Base-by-base conservation (phyloP, 2,113 vertebrate genomes). In the Chinchilla lanigera region DNA sequence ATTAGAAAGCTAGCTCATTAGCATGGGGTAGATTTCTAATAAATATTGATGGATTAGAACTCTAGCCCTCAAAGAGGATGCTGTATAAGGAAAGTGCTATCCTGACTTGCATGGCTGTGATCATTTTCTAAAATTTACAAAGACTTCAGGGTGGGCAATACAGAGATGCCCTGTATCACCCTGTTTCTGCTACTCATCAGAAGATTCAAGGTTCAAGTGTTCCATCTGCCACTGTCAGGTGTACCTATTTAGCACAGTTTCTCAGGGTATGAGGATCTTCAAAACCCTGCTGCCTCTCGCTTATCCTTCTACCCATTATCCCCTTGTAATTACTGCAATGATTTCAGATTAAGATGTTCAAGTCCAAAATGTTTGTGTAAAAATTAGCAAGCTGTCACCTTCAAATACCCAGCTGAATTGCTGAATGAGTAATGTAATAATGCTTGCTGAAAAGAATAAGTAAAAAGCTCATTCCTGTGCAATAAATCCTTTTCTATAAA, bases 281-380 rank as follows among this genome's bases (percentile, higher is more conserved):
- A 73, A 88, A 96, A 67, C 0, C 4, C 33, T 17, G n/a, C 58
- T 41, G 52, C 58, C 90, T 95, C 89, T 44, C 91, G 75, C 11
- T 12, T 30, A n/a, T n/a, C 93, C 33, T 85, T 63, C 92, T 50
- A 19, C 63, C 93, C 61, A 28, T 54, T 0, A 96, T 38, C 19
- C 38, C 88, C 56, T 69, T 73, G 58, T 96, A 94, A 96, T 96
- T 96, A 96, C 75, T 60, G 3, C 93, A 96, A 73, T 95, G 96
- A 95, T 90, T 98, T 96, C 92, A 94, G 67, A 98, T 98, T 96
- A 98, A 98, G 98, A 97, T 0, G 0, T 97, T 97, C 88, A 65
- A 97, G 94, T 96, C 69, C 35, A 71, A 97, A 98, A 98, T 93
- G 92, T 93, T 94, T 93, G 65, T 35, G 85, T 8, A 10, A 96